Conservation (phyloP, 2,113 vertebrate species). For the Oenanthe oenanthe region DNA sequence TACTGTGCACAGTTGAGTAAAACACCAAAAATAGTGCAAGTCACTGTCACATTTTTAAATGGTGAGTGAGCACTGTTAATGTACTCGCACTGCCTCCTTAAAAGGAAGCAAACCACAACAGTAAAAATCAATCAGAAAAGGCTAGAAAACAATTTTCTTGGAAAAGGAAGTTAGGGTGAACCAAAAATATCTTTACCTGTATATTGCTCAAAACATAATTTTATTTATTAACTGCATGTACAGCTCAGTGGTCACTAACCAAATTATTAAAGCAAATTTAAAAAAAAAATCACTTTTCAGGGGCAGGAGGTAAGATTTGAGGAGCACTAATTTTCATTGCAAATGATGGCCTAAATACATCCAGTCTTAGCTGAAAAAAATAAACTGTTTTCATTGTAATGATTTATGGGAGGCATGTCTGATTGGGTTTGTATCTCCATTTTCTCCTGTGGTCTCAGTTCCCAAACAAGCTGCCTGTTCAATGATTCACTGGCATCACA, state of each 20-base stretch:
- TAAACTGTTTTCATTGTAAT: background rate
- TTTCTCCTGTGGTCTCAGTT: background rate
- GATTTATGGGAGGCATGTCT: background rate
- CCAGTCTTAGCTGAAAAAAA: background rate
- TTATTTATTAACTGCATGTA: background rate
- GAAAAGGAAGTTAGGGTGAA: background rate
- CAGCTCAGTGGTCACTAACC: background rate
- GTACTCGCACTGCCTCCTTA: background rate
- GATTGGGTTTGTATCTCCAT: background rate
- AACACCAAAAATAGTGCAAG: background rate
- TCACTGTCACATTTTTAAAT: background rate
- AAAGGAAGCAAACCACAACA: background rate
- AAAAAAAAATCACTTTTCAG: background rate
- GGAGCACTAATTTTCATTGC: background rate
- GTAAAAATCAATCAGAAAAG: background rate
- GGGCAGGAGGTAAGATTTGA: background rate
- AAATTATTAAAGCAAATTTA: background rate
- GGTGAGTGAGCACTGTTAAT: background rate
- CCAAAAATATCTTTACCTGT: background rate
- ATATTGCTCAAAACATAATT: background rate
- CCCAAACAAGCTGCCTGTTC: background rate
- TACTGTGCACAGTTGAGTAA: background rate
- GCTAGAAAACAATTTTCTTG: background rate
- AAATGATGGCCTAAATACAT: background rate
- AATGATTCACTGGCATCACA: background rate